These are phyloP conservation scores for Cremastobaeus sp. DNA, from an alignment of 2,888 invertebrate species.

Conservation along the genomic window DNA sequence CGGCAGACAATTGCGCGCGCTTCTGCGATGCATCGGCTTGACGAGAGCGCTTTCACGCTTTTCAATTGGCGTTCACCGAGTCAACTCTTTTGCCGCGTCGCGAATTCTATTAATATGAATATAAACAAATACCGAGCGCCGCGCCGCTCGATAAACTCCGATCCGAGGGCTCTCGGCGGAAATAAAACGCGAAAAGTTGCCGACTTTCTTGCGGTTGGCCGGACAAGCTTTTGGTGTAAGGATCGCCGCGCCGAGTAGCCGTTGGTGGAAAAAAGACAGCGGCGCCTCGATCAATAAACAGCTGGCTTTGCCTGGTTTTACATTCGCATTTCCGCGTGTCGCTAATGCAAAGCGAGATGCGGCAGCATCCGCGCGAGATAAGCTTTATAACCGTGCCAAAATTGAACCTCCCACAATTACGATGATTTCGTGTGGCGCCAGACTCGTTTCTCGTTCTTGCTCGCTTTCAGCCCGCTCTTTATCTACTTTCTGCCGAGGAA, in stretches of 20 bases:
- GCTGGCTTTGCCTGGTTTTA: constrained; percentile 65
- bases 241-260: constrained; percentile 62
- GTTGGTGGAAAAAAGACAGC: constrained; percentile 46
- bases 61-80: too few species aligned
- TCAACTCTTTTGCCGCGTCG: too few species aligned
- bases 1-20: too few species aligned
- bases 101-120: too few species aligned
- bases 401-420: constrained; percentile 45
- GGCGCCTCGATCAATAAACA: constrained; percentile 70
- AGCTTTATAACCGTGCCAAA: constrained; percentile 55
- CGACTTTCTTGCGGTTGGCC: constrained; percentile 7
- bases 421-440: constrained; percentile 42
- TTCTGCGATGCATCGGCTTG: too few species aligned
- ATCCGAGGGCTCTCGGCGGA: too few species aligned
- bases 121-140: too few species aligned
- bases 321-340: constrained; percentile 56
- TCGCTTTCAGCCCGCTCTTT: constrained; percentile 10
- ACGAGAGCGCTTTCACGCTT: too few species aligned
- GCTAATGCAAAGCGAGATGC: constrained; percentile 51
- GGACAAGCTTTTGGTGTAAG: constrained; percentile 44
- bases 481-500: constrained; percentile 17
- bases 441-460: constrained; percentile 7
- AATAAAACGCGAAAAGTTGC: too few species aligned
- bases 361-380: constrained; percentile 48
- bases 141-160: too few species aligned